Evolutionary conservation across 1,140 invertebrate species (phyloP).

Genomic region (Drosophila watanabei): DNA sequence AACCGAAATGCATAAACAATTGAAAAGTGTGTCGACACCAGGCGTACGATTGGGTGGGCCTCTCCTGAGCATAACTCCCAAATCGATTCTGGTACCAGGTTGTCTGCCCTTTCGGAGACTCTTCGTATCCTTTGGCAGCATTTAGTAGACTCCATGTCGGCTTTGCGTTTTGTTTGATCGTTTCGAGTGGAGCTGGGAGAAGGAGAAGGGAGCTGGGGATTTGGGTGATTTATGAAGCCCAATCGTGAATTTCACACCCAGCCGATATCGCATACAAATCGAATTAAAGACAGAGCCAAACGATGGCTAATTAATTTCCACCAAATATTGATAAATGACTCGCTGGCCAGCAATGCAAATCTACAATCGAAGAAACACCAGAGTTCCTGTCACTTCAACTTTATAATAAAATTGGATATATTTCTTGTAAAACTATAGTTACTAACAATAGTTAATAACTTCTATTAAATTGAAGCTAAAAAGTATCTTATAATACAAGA

Average conservation of each 20-base stretch:
- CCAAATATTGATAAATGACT: slow-evolving; percentile 73
- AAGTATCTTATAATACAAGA: not conserved
- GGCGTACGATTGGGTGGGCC: slow-evolving; percentile 25
- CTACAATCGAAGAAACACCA: slow-evolving; percentile 36
- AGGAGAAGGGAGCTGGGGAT: slow-evolving; percentile 7
- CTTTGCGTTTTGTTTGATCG: slow-evolving; percentile 69
- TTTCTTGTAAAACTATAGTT: not conserved
- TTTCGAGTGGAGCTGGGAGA: slow-evolving; percentile 38
- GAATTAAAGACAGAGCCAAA: slow-evolving; percentile 73
- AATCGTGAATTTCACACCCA: slow-evolving; percentile 78
- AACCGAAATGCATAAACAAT: slow-evolving; percentile 73
- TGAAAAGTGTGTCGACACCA: slow-evolving; percentile 72
- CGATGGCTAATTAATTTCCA: slow-evolving; percentile 72
- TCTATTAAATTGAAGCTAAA: not conserved
- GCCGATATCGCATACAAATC: slow-evolving; percentile 76
- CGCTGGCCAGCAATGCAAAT: slow-evolving; percentile 38
- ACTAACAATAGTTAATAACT: not conserved
- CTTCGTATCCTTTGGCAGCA: slow-evolving; percentile 52
- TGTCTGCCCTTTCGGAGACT: slow-evolving; percentile 67
- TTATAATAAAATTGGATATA: not conserved
- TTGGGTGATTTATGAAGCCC: slow-evolving; percentile 68
- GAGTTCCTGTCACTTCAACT: no score
- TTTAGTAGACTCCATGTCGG: slow-evolving; percentile 64
- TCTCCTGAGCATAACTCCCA: not conserved
- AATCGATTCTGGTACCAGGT: slow-evolving; percentile 51